phyloP scores from a whole-genome alignment of 1,140 invertebrate species.

The Neuroterus valhalla region DNA sequence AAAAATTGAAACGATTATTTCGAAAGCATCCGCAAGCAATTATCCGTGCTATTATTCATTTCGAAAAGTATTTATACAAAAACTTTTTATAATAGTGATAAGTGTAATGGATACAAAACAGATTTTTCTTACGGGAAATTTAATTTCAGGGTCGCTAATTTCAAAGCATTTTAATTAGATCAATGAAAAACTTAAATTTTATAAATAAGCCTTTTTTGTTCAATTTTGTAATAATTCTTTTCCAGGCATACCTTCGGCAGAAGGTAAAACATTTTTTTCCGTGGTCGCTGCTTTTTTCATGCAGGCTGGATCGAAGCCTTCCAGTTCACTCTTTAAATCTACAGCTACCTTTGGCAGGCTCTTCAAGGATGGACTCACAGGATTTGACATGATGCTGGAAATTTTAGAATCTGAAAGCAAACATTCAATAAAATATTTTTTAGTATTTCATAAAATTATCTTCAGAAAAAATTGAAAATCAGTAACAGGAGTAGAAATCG shows the following conservation, averaged over 20 bases:
- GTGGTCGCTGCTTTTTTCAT: constrained; percentile 90
- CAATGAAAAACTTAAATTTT: no score
- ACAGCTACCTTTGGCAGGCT: constrained; percentile 91
- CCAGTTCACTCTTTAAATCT: constrained; percentile 90
- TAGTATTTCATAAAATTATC: no score
- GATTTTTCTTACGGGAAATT: no score
- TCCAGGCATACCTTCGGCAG: constrained; percentile 84
- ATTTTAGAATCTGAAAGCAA: constrained; percentile 46
- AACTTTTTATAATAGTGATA: no score
- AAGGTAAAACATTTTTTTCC: constrained; percentile 91
- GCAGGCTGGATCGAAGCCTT: constrained; percentile 88
- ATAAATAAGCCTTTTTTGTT: no score
- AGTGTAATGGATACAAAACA: no score
- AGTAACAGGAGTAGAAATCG: no score
- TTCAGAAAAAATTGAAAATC: no score
- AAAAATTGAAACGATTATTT: constrained; percentile 43
- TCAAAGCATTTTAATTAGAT: no score
- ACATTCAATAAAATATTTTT: constrained; percentile 8
- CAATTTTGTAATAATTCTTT: background rate
- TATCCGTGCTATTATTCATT: no score
- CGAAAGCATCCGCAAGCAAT: no score
- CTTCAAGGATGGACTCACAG: constrained; percentile 85
- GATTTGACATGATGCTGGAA: constrained; percentile 76
- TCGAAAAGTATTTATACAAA: no score
- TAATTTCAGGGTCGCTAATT: constrained; percentile 2